phyloP scores from a whole-genome alignment of 1,140 invertebrate species.

The Temnothorax curvispinosus region DNA sequence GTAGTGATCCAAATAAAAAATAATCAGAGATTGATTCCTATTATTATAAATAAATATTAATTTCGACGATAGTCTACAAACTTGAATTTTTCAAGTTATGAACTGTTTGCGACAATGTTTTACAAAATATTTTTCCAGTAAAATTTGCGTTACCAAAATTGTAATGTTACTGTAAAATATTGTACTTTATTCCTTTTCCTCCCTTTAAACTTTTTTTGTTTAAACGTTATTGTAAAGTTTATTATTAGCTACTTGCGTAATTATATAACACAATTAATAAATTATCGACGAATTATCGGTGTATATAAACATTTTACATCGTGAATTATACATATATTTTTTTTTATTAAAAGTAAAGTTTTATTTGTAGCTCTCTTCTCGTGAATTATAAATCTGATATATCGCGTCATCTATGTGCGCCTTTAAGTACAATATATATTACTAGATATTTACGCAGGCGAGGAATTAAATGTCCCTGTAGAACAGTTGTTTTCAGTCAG shows the following conservation, averaged over 20 bases:
- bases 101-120: not conserved
- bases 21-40: not conserved
- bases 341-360: not conserved
- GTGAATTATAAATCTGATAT: not conserved
- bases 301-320: not conserved
- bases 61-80: not conserved
- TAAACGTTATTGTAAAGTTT: not conserved
- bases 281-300: not conserved
- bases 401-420: not conserved
- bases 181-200: not conserved
- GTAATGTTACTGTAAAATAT: not conserved
- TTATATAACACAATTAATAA: constrained; percentile 11
- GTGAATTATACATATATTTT: not conserved
- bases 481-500: not conserved
- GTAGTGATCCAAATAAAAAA: too few relatives aligned
- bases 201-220: not conserved
- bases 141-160: not conserved
- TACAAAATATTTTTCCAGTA: not conserved
- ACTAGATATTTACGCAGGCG: not conserved
- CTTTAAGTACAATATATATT: not conserved
- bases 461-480: constrained; percentile 37
- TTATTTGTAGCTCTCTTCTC: not conserved
- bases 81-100: not conserved
- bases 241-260: not conserved
- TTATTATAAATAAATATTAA: not conserved